Evolutionary conservation across 2,797 vertebrate genomes (phyloP).

Genomic region (Sphenopsis melanotis): DNA sequence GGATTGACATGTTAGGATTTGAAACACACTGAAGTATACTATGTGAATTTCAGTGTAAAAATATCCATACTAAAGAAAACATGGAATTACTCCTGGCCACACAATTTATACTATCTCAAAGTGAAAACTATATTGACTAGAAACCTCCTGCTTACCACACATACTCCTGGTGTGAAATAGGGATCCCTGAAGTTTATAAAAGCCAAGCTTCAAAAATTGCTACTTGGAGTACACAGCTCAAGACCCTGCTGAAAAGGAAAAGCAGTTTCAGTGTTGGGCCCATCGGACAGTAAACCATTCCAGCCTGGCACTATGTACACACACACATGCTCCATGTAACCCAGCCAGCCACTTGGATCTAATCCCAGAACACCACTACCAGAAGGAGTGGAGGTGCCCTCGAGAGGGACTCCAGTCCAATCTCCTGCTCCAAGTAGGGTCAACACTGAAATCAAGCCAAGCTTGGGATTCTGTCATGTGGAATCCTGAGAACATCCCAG

Average conservation of each 20-base stretch:
- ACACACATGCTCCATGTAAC: accelerated
- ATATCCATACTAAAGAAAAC: conserved; percentile 15
- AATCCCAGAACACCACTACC: neutral
- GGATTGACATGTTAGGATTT: neutral
- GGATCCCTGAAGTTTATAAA: conserved; percentile 44
- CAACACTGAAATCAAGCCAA: neutral
- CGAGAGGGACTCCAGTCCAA: neutral
- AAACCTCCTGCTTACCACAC: neutral
- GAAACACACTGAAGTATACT: neutral
- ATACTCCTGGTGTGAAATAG: conserved; percentile 7
- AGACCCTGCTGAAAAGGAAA: neutral
- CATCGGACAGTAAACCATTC: neutral
- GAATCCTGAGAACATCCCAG: neutral
- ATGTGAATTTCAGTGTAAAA: neutral
- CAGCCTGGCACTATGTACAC: neutral
- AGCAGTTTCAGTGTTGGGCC: neutral
- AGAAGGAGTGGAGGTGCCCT: neutral
- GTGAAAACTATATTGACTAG: neutral
- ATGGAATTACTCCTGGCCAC: conserved; percentile 15
- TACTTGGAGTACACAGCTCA: neutral
- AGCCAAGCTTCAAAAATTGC: neutral
- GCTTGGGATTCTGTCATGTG: accelerated
- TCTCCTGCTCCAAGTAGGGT: neutral
- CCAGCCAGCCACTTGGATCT: neutral
- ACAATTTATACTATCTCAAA: neutral